Conservation (phyloP, 2,113 vertebrate species). For the Myrmecophaga tridactyla region DNA sequence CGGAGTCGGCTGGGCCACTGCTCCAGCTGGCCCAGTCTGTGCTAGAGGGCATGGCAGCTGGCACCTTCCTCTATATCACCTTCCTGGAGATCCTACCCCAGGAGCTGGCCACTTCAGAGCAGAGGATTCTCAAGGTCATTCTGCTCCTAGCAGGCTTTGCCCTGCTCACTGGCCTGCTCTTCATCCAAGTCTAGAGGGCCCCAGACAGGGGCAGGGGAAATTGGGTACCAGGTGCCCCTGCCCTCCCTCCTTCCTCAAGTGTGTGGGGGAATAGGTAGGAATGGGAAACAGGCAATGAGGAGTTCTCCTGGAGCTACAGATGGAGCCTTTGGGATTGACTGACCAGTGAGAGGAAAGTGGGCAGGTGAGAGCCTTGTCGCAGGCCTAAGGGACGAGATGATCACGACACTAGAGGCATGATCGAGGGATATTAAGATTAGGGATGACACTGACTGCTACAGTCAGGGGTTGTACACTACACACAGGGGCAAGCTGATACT, state of each 20-base stretch:
- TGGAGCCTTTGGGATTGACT: slow-evolving; percentile 13
- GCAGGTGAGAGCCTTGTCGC: slow-evolving; percentile 5
- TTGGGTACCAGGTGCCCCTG: background rate
- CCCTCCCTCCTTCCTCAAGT: background rate
- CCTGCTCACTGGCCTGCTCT: slow-evolving; percentile 87
- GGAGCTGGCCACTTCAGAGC: slow-evolving; percentile 79
- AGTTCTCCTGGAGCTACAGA: slow-evolving; percentile 35
- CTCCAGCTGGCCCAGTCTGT: slow-evolving; percentile 85
- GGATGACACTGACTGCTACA: background rate
- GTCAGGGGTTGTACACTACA: slow-evolving; percentile 7
- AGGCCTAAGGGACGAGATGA: background rate
- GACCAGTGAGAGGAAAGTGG: slow-evolving; percentile 3
- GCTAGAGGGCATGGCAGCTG: slow-evolving; percentile 87
- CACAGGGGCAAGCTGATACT: background rate
- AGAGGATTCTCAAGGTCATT: slow-evolving; percentile 88
- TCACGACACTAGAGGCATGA: background rate
- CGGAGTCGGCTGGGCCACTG: slow-evolving; percentile 74
- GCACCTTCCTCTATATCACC: slow-evolving; percentile 90
- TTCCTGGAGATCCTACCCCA: slow-evolving; percentile 91
- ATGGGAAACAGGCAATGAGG: background rate
- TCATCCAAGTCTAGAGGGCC: slow-evolving; percentile 85
- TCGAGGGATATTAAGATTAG: background rate
- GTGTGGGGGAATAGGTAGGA: background rate
- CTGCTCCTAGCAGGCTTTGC: slow-evolving; percentile 89
- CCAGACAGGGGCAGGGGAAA: background rate